phyloP scores from a whole-genome alignment of 2,113 vertebrate species.

The Isurus oxyrinchus region DNA sequence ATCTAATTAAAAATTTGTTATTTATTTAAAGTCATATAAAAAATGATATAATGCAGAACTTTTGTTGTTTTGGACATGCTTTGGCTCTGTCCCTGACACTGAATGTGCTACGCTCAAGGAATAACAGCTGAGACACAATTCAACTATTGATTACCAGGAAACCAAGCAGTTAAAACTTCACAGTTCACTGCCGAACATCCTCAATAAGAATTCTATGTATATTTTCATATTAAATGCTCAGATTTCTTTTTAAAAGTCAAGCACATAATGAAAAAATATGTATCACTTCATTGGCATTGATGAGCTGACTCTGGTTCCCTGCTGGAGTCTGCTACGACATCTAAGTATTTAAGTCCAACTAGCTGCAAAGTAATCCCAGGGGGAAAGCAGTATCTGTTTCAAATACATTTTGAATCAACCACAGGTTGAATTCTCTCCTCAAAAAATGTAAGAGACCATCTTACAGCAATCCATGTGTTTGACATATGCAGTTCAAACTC shows the following conservation, averaged over 20 bases:
- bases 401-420: background rate
- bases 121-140: background rate
- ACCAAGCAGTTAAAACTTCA: background rate
- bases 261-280: background rate
- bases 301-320: background rate
- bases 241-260: background rate
- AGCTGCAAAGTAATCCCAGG: background rate
- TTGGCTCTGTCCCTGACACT: background rate
- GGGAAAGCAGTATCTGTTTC: slow-evolving; percentile 18
- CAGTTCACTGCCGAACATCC: background rate
- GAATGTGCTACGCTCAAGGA: background rate
- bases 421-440: background rate
- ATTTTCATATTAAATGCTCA: background rate
- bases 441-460: background rate
- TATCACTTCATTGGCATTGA: background rate
- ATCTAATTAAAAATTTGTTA: background rate
- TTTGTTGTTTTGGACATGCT: background rate
- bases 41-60: background rate
- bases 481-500: background rate
- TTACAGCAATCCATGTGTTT: background rate
- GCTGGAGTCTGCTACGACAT: slow-evolving; percentile 15
- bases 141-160: background rate
- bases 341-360: background rate
- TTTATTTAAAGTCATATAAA: background rate
- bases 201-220: background rate